Evolutionary conservation across 2,113 vertebrate species (phyloP).

Genomic region (Halcyon malimbica): DNA sequence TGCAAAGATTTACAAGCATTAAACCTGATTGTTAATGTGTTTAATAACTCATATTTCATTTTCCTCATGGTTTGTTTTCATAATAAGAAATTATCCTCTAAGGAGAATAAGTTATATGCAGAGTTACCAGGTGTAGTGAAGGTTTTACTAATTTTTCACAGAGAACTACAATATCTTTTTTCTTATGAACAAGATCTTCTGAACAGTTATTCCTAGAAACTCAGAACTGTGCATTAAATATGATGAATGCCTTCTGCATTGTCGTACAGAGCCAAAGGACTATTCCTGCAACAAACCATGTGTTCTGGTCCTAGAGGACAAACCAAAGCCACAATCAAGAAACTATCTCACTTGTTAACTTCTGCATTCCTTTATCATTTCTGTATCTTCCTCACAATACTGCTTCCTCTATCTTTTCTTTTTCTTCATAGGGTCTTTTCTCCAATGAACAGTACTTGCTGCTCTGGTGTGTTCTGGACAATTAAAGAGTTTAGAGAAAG

Average conservation of each 20-base stretch:
- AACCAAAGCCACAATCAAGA: not conserved
- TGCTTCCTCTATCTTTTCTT: not conserved
- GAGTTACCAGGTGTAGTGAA: not conserved
- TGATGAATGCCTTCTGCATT: not conserved
- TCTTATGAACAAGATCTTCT: not conserved
- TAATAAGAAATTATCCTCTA: not conserved
- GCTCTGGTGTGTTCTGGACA: not conserved
- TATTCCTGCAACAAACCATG: not conserved
- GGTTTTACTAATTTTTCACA: rapidly evolving
- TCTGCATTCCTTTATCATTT: not conserved
- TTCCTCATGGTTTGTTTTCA: not conserved
- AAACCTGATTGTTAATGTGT: not conserved
- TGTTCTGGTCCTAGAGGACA: not conserved
- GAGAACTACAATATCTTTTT: not conserved
- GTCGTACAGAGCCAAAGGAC: not conserved
- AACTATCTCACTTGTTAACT: not conserved
- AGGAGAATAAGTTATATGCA: not conserved
- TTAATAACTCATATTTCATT: not conserved
- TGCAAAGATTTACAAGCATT: not conserved
- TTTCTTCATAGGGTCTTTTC: not conserved
- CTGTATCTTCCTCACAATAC: not conserved
- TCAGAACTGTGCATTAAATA: not conserved
- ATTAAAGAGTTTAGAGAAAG: not conserved
- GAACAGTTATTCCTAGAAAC: not conserved
- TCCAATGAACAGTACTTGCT: not conserved